Percentiles rank a stretch among this genome's conserved stretches.
Conservation (phyloP, 53 echinoderm and acorn worm genomes). For the Zoroaster sp. region DNA sequence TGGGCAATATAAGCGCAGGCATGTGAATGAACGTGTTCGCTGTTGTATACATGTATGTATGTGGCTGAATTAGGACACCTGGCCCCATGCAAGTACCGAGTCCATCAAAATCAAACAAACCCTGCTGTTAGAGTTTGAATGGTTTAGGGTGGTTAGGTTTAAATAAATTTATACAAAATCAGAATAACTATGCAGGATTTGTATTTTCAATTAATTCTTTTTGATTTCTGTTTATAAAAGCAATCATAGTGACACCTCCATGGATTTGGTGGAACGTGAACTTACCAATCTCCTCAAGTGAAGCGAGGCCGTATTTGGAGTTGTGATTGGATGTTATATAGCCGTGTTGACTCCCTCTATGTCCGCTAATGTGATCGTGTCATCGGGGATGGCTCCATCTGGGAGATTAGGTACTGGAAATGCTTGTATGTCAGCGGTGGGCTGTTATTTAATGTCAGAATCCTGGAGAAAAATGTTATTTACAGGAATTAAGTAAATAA, state of each 20-base stretch:
- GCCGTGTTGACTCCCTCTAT: constrained; percentile 71
- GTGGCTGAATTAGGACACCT: too few species aligned
- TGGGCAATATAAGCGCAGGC: too few species aligned
- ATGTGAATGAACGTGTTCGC: too few species aligned
- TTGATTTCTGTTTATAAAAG: not conserved
- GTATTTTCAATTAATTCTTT: too few species aligned
- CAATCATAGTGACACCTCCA: not conserved
- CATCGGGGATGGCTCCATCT: constrained; percentile 64
- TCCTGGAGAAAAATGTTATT: constrained; percentile 41
- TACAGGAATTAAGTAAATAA: not conserved
- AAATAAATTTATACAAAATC: too few species aligned
- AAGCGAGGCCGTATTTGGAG: constrained; percentile 85
- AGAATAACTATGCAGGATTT: too few species aligned
- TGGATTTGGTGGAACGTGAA: not conserved
- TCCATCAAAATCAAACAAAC: too few species aligned
- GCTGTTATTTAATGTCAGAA: constrained; percentile 66
- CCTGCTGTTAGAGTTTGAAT: too few species aligned
- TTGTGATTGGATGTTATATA: constrained; percentile 67
- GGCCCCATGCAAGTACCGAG: too few species aligned
- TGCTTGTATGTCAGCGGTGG: constrained; percentile 84
- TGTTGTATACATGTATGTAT: too few species aligned
- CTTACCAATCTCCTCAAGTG: constrained; percentile 88
- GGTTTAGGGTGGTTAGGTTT: too few species aligned
- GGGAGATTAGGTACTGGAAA: constrained; percentile 75
- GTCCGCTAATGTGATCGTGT: constrained; percentile 64